Base-by-base conservation (phyloP, 2,888 invertebrate species). In the Nomada lathburiana region DNA sequence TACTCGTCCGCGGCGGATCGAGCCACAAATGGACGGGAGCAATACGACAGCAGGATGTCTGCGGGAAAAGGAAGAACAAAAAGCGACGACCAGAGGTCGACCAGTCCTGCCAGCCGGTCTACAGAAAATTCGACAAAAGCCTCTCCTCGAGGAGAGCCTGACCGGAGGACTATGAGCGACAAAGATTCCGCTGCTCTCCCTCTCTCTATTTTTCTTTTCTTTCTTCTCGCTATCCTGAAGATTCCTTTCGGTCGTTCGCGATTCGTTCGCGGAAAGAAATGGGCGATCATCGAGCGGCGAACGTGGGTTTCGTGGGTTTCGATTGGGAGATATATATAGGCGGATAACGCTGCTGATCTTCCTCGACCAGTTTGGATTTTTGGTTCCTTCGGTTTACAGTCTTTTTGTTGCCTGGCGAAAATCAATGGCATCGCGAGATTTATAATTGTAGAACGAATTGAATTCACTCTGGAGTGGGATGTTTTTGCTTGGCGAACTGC, bases 1-100 rank as follows among this genome's bases (percentile, higher is more conserved):
- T 53, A n/a, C 13, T 26, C 55, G 65, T 57, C 59, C 53, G n/a
- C 26, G 59, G 2, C 71, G 67, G 65, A 62, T 70, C 73, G 63
- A 63, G 78, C 72, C 80, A 29, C 73, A 67, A 84, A 74, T 63
- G 63, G 75, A 68, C 76, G 72, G 72, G 83, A 78, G 80, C 87
- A 65, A 83, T 63, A 73, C 75, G 79, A 86, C 78, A 87, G 55
- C 87, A 78, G 83, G 76, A 85, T 81, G 80, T 81, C 80, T 76
- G 78, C 44, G 65, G 60, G 26, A 82, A 76, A 77, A 77, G 55
- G 67, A 81, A 18, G 72, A 76, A 78, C 55, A 75, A 69, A 52
- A 73, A 72, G 2, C 52, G 7, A 20, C 53, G 76, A 67, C n/a
- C 67, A 67, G 71, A 76, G 85, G 82, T 80, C 86, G 75, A 86